Base-by-base conservation (phyloP, 2,888 invertebrate genomes). In the Chouioia cunea region DNA sequence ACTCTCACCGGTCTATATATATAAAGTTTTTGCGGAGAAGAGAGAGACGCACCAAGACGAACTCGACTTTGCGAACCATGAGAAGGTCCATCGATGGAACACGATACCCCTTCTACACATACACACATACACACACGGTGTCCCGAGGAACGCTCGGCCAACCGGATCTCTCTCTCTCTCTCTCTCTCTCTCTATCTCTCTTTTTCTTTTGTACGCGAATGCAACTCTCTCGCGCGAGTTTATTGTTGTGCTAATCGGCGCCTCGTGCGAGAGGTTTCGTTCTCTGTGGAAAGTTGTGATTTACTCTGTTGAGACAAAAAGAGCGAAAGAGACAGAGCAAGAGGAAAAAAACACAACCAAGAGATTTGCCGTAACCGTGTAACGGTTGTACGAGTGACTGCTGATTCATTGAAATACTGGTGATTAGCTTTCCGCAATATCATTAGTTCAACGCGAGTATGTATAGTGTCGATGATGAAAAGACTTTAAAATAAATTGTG, bases 81-180 rank as follows among this genome's bases (percentile, higher is more conserved):
- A n/a, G 62, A 69, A 68, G 65, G 66, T 63, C 58, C 63, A 70
- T 54, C 15, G 48, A 64, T 67, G 70, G 73, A 73, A 73, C 70
- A 70, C 73, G 60, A n/a, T 62, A 62, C 59, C 47, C 46, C 54
- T 46, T 52, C 20, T 23, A 56, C 59, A 15, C 59, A 16, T 46
- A 44, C 44, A 20, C 10, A 43, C 56, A 36, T 36, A 16, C 48
- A 15, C 20, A 52, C 53, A 52, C 65, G 57, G 65, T 65, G 57
- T 59, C 46, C 56, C 64, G 54, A 47, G 64, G 15, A 53, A 66
- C 67, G 60, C 44, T 47, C 43, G 47, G 10, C 66, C 66, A 71
- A 67, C 71, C 66, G 53, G 63, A 71, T 67, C 63, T 36, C 18
- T 66, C 27, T 27, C 47, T 22, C 44, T 36, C 8, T 60, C 27